Evolutionary conservation across 2,113 vertebrate genomes (phyloP).

Genomic region (Pachypanchax playfairii): DNA sequence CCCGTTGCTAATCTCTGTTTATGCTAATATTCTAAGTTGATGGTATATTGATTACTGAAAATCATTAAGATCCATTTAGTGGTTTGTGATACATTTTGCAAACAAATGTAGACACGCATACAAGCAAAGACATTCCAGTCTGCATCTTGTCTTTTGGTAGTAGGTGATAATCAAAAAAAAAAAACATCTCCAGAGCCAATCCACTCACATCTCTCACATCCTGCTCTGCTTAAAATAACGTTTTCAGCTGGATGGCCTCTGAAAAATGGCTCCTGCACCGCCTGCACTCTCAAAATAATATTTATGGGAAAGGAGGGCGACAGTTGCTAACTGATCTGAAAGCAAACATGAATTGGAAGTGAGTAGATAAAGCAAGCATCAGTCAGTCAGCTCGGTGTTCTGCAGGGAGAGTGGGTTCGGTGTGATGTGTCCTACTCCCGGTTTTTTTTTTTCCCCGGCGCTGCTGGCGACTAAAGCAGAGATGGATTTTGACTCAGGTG

Average conservation of each 20-base stretch:
- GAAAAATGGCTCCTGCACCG: conserved; percentile 3
- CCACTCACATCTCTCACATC: conserved; percentile 12
- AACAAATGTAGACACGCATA: too few species aligned
- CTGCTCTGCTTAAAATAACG: conserved; percentile 26
- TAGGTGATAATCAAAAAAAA: neutral
- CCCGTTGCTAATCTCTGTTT: too few species aligned
- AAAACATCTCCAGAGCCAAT: too few species aligned
- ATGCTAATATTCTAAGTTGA: too few species aligned
- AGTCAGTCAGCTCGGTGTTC: conserved; percentile 50
- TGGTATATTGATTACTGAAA: too few species aligned
- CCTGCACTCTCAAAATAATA: conserved; percentile 25
- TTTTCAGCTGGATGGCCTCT: conserved; percentile 19
- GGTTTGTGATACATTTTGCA: too few species aligned
- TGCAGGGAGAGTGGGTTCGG: conserved; percentile 48
- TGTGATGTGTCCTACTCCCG: conserved; percentile 61
- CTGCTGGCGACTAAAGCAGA: conserved; percentile 60
- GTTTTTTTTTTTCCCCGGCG: conserved; percentile 50
- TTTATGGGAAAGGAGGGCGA: conserved; percentile 38
- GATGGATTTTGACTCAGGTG: conserved; percentile 75
- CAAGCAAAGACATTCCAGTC: conserved; percentile 2
- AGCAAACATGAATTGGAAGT: conserved; percentile 52
- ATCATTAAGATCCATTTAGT: too few species aligned
- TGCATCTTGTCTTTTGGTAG: too few species aligned
- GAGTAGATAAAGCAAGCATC: conserved; percentile 52
- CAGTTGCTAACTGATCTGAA: conserved; percentile 61